These are phyloP conservation scores for Champsocephalus esox DNA, from an alignment of 2,797 vertebrate species.

Conservation along the genomic window DNA sequence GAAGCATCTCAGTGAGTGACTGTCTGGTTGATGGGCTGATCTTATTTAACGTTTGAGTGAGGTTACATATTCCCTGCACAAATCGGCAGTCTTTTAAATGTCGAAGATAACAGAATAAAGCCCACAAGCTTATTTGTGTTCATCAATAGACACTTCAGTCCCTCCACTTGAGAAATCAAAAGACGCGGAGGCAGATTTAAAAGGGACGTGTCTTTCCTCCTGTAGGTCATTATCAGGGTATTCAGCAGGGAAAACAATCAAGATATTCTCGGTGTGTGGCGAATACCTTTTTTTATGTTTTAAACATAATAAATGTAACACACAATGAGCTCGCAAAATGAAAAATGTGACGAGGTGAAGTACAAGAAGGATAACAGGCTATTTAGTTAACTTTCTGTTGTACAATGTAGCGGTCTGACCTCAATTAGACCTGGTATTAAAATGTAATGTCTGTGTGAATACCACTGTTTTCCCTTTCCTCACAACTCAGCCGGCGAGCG, in stretches of 20 bases:
- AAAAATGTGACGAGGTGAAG: neutral
- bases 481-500: too few relatives aligned
- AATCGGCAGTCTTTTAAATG: slow-evolving; percentile 1
- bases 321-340: neutral
- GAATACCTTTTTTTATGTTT: too few relatives aligned
- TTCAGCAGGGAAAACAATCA: slow-evolving; percentile 5
- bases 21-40: slow-evolving; percentile 37
- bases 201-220: neutral
- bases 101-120: slow-evolving; percentile 25
- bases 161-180: slow-evolving; percentile 22
- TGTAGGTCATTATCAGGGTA: slow-evolving; percentile 18
- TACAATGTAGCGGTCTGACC: slow-evolving; percentile 3
- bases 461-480: too few relatives aligned
- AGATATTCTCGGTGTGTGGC: too few relatives aligned
- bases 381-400: slow-evolving; percentile 12
- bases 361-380: neutral
- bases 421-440: slow-evolving; percentile 25
- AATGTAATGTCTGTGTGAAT: neutral
- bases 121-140: slow-evolving; percentile 6
- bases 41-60: slow-evolving; percentile 39
- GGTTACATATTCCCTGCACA: neutral
- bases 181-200: slow-evolving; percentile 5
- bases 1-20: slow-evolving; percentile 11
- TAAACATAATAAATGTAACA: slow-evolving; percentile 8
- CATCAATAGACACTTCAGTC: slow-evolving; percentile 1